These are phyloP conservation scores for Hipposideros larvatus DNA, from an alignment of 2,797 vertebrate species.

Conservation along the genomic window DNA sequence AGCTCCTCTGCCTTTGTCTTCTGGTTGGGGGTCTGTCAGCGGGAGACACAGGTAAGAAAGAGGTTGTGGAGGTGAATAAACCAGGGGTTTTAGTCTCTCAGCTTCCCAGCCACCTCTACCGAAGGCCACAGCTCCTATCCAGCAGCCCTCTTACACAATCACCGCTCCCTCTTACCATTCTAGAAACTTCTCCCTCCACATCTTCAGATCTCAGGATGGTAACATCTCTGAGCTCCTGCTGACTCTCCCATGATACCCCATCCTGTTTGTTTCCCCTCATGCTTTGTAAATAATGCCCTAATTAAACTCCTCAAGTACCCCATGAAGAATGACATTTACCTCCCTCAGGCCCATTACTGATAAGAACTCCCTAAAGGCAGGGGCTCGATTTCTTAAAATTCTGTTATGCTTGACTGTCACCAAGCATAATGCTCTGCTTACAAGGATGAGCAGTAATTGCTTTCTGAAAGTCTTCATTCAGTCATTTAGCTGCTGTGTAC, in stretches of 20 bases:
- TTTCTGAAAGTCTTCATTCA: neutral
- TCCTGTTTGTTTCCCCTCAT: neutral
- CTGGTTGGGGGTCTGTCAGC: neutral
- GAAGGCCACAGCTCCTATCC: neutral
- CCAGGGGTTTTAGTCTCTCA: neutral
- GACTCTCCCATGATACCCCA: neutral
- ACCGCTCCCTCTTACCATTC: neutral
- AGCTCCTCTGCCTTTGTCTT: neutral
- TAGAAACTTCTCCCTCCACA: neutral
- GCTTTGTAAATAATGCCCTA: neutral
- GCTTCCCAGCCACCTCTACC: neutral
- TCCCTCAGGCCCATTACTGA: neutral
- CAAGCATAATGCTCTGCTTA: neutral
- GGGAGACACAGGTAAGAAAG: neutral
- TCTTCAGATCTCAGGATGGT: neutral
- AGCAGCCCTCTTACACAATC: neutral
- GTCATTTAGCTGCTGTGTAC: neutral
- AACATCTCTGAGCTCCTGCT: neutral
- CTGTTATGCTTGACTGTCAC: neutral
- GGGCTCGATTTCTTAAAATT: constrained; percentile 4
- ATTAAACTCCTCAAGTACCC: neutral
- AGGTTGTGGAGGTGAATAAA: neutral
- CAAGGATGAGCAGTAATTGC: neutral
- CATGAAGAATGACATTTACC: neutral
- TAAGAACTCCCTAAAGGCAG: neutral